phyloP scores from a whole-genome alignment of 2,888 invertebrate genomes.

The Andrena marginata region DNA sequence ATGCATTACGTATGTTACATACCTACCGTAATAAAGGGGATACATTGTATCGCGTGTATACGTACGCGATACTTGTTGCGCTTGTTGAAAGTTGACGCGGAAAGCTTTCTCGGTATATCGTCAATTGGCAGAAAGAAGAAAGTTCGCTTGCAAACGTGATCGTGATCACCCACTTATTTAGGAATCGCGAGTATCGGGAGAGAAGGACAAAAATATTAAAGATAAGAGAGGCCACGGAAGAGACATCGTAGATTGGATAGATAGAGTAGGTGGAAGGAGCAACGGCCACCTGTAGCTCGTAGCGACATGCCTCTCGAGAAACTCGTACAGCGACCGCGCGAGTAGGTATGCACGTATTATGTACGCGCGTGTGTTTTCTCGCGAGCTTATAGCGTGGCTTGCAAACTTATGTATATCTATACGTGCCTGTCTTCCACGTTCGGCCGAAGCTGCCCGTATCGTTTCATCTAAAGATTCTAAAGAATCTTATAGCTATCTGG shows the following conservation, averaged over 20 bases:
- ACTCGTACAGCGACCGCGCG: constrained; percentile 55
- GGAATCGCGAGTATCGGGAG: neutral
- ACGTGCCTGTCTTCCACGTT: neutral
- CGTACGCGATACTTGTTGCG: too few relatives aligned
- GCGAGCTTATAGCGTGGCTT: neutral
- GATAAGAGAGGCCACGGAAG: constrained; percentile 22
- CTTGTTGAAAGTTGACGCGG: neutral
- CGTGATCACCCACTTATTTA: neutral
- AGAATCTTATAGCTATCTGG: neutral
- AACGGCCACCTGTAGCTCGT: constrained; percentile 70
- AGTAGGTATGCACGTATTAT: too few relatives aligned
- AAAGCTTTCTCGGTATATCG: neutral
- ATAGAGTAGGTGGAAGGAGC: constrained; percentile 47
- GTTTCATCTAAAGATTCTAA: neutral
- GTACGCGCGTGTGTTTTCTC: constrained; percentile 39
- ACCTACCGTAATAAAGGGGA: too few relatives aligned
- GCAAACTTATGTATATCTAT: neutral
- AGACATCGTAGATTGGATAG: neutral
- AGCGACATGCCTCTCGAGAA: constrained; percentile 69
- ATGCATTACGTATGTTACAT: too few relatives aligned
- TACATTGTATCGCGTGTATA: too few relatives aligned
- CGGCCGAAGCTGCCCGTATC: neutral
- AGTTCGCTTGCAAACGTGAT: too few relatives aligned
- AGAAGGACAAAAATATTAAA: neutral
- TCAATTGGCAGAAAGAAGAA: neutral